Base-by-base conservation (phyloP, 1,140 invertebrate species). In the Drosophila neocordata region DNA sequence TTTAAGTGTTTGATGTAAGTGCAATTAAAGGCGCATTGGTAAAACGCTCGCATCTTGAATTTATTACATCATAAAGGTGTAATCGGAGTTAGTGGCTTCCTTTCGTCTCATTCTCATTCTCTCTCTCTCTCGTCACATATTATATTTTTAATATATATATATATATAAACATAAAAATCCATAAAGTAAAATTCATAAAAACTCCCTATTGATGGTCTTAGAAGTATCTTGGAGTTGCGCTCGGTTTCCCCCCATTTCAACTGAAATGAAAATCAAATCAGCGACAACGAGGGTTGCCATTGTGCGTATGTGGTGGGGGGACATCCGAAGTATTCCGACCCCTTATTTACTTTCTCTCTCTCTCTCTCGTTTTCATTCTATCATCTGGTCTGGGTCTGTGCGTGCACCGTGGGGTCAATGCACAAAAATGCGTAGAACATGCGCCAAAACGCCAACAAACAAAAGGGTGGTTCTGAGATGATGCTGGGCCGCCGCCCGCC, bases 361-460 rank as follows among this genome's bases (percentile, higher is more conserved):
- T 15, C 41, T 48, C 41, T 7, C 41, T 12, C n/a, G n/a, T n/a
- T n/a, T 13, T 13, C 18, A 18, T 44, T 34, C 35, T 7, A 15
- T 27, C 37, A 9, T 12, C 27, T 12, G 12, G 37, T 56, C 13
- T 69, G 38, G 41, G 38, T 66, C 8, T 52, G 51, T 57, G 69
- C 37, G 59, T 22, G 41, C 5, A 35, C 34, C 13, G 66, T 80
- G 82, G 78, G 82, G 82, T 85, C 82, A 85, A 85, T 82, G 82
- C 71, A 87, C 82, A 87, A 87, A 87, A 87, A 79, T 87, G 82
- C 82, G 82, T 87, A 87, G 83, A 82, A 85, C 78, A 68, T 85
- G 74, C 69, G 72, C 31, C 44, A 52, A 48, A 62, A 57, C 65
- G 57, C 37, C 34, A 67, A 51, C 53, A 20, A 48, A 65, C 15